Base-by-base conservation (phyloP, 2,113 vertebrate genomes). In the Salvator merianae region DNA sequence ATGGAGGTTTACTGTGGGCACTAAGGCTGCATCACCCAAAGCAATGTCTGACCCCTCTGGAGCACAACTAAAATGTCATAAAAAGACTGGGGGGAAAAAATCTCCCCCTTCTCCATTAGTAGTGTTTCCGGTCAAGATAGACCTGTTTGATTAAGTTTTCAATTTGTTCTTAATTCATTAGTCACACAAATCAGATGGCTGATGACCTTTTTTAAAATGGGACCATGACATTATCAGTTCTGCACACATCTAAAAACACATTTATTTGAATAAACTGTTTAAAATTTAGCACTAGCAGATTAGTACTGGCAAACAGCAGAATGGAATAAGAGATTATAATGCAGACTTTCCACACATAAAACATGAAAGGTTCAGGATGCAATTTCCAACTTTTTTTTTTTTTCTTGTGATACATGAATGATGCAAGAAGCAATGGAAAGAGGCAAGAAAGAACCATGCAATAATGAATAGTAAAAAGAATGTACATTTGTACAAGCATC, bases 371-470 rank as follows among this genome's bases (percentile, higher is more conserved):
- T 82, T 82, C 66, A 79, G 62, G 2, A 72, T 70, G 82, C 22
- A 53, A 20, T 38, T 84, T 82, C 34, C 63, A 69, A 86, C 12
- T 12, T 79, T 69, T 59, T 18, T 20, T 38, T 80, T 73, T 43
- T 65, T 75, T 94, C 86, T 81, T 77, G 20, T 18, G 38, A 93
- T 70, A 90, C 69, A 90, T 90, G 93, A 75, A 79, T 68, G 88
- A 65, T 10, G 84, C 90, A 69, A 89, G 88, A 94, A 94, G 87
- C 59, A 87, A 94, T 55, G 81, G 68, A 84, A 89, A 91, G 30
- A 82, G 77, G 26, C 55, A 93, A 82, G 34, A n/a, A 66, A 16
- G 24, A 16, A 3, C 77, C 77, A 75, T 53, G 84, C 66, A 71
- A 81, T 75, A 86, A 16, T 26, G 22, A 83, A 81, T 87, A 69